These are phyloP conservation scores for Triplophysa siluroides DNA, from an alignment of 2,113 vertebrate species.

Conservation along the genomic window DNA sequence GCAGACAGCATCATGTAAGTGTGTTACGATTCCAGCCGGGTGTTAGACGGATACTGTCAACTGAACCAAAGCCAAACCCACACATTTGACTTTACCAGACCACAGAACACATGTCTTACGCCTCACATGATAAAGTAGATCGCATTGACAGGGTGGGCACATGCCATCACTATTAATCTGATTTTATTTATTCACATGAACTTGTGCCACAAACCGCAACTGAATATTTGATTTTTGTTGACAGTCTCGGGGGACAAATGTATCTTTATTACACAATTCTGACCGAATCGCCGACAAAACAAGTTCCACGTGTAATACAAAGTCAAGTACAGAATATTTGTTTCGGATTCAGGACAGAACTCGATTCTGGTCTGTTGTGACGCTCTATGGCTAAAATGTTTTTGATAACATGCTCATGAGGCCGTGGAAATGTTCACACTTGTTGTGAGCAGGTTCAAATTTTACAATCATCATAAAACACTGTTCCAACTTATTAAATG, in stretches of 20 bases:
- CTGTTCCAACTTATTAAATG: neutral
- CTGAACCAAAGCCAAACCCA: slow-evolving; percentile 22
- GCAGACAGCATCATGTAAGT: neutral
- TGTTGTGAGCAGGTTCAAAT: too few relatives aligned
- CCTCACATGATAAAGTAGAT: slow-evolving; percentile 9
- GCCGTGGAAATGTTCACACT: too few relatives aligned
- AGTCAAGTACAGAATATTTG: too few relatives aligned
- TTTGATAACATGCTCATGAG: too few relatives aligned
- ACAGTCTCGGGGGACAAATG: neutral
- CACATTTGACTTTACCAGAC: slow-evolving; percentile 17
- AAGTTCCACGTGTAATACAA: too few relatives aligned
- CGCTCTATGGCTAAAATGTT: too few relatives aligned
- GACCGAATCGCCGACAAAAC: neutral
- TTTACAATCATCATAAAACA: neutral
- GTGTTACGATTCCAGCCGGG: neutral
- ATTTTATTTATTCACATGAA: neutral
- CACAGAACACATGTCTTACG: slow-evolving; percentile 9
- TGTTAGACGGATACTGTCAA: slow-evolving; percentile 6
- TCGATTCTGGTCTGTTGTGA: too few relatives aligned
- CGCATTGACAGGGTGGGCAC: neutral
- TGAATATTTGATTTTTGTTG: neutral
- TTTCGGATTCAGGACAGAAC: too few relatives aligned
- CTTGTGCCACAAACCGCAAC: neutral
- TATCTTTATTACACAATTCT: neutral
- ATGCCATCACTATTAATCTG: neutral